Evolutionary conservation across 2,113 vertebrate species (phyloP).

Genomic region (Hypocryptadius cinnamomeus): DNA sequence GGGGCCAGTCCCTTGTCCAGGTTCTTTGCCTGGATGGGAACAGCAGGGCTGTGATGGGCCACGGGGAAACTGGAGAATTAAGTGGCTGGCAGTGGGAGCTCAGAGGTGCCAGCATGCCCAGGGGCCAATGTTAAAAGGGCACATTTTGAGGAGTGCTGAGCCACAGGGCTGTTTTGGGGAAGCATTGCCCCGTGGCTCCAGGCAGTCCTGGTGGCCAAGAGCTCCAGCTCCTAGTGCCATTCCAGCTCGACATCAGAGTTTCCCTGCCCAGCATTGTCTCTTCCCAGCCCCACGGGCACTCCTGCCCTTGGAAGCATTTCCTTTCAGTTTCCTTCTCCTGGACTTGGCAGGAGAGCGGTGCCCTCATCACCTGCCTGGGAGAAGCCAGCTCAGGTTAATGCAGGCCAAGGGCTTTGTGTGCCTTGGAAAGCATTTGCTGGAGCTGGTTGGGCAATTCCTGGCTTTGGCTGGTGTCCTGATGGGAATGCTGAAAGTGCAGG

Average conservation of each 20-base stretch:
- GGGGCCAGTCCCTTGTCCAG: fast-evolving
- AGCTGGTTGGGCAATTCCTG: conserved; percentile 11
- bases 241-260: fast-evolving
- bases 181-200: neutral
- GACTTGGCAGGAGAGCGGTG: neutral
- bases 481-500: neutral
- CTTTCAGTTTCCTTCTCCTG: neutral
- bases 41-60: neutral
- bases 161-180: neutral
- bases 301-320: neutral
- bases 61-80: neutral
- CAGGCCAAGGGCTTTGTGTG: neutral
- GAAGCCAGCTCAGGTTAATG: neutral
- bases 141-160: neutral
- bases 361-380: neutral
- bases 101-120: neutral
- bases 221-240: neutral
- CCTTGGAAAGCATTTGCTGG: neutral
- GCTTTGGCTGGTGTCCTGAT: conserved; percentile 9
- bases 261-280: neutral
- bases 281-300: neutral
- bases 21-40: neutral
- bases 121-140: neutral
- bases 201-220: neutral
- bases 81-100: neutral